Evolutionary conservation across 1,140 invertebrate species (phyloP).

Genomic region (Cydia splendana): DNA sequence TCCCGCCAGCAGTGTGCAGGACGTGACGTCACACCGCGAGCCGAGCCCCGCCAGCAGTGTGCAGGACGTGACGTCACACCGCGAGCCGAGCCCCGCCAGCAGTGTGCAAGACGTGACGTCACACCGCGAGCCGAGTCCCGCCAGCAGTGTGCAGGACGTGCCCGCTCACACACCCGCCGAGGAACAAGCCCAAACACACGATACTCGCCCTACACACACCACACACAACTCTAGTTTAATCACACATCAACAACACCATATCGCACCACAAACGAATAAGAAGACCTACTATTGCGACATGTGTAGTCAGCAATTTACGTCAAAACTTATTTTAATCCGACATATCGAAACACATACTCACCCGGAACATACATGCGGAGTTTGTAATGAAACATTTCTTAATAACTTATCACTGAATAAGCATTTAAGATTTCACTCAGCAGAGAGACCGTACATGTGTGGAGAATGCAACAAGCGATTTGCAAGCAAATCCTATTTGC

Average conservation of each 20-base stretch:
- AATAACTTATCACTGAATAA: not conserved
- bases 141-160: too few relatives aligned
- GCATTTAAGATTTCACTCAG: not conserved
- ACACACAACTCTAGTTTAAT: too few relatives aligned
- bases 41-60: too few relatives aligned
- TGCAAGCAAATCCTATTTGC: not conserved
- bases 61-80: too few relatives aligned
- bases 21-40: too few relatives aligned
- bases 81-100: too few relatives aligned
- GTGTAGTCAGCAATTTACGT: not conserved
- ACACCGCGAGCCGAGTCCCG: too few relatives aligned
- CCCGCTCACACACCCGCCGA: not conserved
- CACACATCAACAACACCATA: not conserved
- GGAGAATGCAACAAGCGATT: not conserved
- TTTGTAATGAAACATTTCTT: not conserved
- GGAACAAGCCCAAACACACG: too few relatives aligned
- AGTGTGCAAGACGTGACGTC: too few relatives aligned
- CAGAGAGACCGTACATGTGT: not conserved
- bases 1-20: too few relatives aligned
- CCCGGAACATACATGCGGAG: not conserved
- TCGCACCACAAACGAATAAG: not conserved
- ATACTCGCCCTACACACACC: too few relatives aligned
- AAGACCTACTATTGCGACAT: not conserved
- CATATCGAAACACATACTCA: not conserved
- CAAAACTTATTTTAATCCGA: not conserved